Base-by-base conservation (phyloP, 37 sponge, comb jelly and placozoan genomes). In the Dysidea cf. avara region DNA sequence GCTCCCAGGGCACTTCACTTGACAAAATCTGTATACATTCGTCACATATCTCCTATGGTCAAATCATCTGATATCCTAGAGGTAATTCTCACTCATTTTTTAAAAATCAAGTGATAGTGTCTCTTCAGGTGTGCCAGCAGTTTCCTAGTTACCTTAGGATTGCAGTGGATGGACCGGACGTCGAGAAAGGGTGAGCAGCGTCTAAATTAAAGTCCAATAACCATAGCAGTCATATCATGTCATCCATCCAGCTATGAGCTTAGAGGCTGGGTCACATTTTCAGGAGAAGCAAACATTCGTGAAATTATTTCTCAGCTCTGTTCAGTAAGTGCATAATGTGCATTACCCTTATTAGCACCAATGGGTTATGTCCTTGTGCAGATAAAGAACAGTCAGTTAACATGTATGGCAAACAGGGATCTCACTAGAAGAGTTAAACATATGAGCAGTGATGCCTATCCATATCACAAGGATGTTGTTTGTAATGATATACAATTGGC, bases 221-320 rank as follows among this genome's bases (percentile, higher is more conserved):
- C 56, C 17, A 18, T 56, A 13, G 31, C 1, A 46, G 48, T 11
- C 38, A 13, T 32, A 18, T 67, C 1, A 22, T 67, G 48, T 4
- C 1, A 26, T 20, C 31, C 47, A 2, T 32, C 1, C 59, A 95
- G 96, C 55, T 96, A 85, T 79, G 85, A 92, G 69, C 68, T 93
- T 24, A 72, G 93, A 31, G 93, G 91, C 2, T 96, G 96, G 96
- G 86, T 89, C n/a, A 96, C 96, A 1, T 96, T 81, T 56, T 59
- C 76, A 4, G 36, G 75, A 48, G 72, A 75, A 20, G 79, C 80
- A 26, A 80, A 96, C 78, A 92, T 96, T 63, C 81, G 67, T 39
- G 85, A 88, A 12, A 81, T 84, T 21, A 63, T 62, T 55, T 72
- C 81, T 1, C 37, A 69, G 28, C 20, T 71, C 28, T 32, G 31